These are phyloP conservation scores for Melanotus villosus DNA, from an alignment of 2,888 invertebrate genomes.

Conservation along the genomic window DNA sequence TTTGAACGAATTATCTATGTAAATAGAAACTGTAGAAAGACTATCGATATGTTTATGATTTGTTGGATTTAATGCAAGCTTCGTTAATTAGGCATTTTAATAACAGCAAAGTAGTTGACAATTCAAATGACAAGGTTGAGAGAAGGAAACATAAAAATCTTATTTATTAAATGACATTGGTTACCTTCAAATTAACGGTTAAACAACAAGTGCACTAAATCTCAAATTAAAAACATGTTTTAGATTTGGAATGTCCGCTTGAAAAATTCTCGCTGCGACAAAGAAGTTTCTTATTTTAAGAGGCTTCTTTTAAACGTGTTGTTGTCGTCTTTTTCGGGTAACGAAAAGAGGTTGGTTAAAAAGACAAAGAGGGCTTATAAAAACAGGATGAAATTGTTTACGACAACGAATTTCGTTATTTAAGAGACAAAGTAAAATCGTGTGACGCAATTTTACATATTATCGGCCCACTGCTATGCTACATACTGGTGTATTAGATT, in stretches of 20 bases:
- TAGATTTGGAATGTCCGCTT: conserved; percentile 39
- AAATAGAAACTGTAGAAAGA: too few relatives aligned
- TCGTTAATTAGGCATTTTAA: conserved; percentile 2
- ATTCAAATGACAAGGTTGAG: conserved; percentile 27
- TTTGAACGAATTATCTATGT: too few relatives aligned
- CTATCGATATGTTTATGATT: conserved; percentile 2
- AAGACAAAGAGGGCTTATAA: neutral
- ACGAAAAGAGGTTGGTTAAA: neutral
- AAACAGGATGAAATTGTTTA: conserved; percentile 9
- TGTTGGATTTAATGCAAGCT: too few relatives aligned
- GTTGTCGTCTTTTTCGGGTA: neutral
- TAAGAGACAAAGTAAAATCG: conserved; percentile 23
- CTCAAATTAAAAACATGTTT: conserved; percentile 40
- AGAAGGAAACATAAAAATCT: conserved; percentile 27
- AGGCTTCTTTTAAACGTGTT: conserved; percentile 9
- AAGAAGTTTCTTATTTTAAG: conserved; percentile 6
- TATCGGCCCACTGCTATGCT: conserved; percentile 52
- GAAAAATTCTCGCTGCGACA: conserved; percentile 35
- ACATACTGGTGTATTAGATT: conserved; percentile 49
- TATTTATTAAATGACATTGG: conserved; percentile 34
- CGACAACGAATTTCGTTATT: conserved; percentile 19
- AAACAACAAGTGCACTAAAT: conserved; percentile 38
- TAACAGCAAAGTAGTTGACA: conserved; percentile 11
- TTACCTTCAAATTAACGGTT: conserved; percentile 35
- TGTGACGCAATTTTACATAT: conserved; percentile 45